Base-by-base conservation (phyloP, 2,113 vertebrate genomes). In the Capreolus pygargus region DNA sequence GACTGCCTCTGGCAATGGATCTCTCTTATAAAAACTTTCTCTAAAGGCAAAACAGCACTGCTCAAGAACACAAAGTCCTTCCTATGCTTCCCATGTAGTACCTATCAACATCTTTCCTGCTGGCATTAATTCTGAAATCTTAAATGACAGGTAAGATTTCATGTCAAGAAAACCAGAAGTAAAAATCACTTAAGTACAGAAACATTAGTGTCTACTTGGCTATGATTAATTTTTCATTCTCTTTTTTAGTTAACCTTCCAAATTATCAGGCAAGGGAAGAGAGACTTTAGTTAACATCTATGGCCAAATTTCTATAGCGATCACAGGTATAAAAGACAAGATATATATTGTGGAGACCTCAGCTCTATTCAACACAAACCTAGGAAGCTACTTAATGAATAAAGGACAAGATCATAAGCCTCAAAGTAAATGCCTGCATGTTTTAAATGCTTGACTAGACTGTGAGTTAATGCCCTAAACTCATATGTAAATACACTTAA, bases 131-230 rank as follows among this genome's bases (percentile, higher is more conserved):
- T 92, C 50, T 84, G 76, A 98, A 93, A 96, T 91, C 23, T 85
- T 95, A 83, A 98, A 92, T 15, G 36, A 78, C 19, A 97, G 47
- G 19, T 28, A 95, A 86, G 88, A 91, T 23, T 96, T 96, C 82
- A 90, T 43, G 47, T 43, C 67, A 97, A 91, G 78, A 89, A 97
- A 94, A 97, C 3, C 8, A 39, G 10, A 81, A 21, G 27, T 91
- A 97, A 94, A 82, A 96, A 95, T 64, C 64, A 96, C 27, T 33
- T 84, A 95, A 76, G 27, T 39, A 97, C 16, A 95, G 55, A 96
- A 95, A 83, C 64, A 11, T 85, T 55, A 76, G 30, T 91, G 39
- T 95, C 70, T 60, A 16, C 21, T 17, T 86, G 12, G 19, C 25
- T 82, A 95, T 94, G n/a, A 89, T 61, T 78, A 89, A 6, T 16